A percentile compares a stretch with the other conserved stretches of the same genome.
Evolutionary conservation across 2,888 invertebrate genomes (phyloP).

Genomic region (Pristionchus japonicus): DNA sequence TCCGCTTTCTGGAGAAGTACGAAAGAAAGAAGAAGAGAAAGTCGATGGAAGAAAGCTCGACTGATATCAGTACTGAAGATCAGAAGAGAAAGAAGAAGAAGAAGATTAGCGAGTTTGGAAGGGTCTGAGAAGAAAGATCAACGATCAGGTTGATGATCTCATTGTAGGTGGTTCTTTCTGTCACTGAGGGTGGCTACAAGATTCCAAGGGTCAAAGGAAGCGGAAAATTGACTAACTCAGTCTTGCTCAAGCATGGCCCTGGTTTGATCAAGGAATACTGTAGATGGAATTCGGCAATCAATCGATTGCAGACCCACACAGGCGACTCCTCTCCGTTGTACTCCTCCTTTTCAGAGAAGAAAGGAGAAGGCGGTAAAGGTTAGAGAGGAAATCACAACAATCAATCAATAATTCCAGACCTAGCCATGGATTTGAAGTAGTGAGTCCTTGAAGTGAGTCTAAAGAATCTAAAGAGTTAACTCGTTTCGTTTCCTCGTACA

Average conservation of each 20-base stretch:
- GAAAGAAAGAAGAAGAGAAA: background rate
- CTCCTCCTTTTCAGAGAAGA: background rate
- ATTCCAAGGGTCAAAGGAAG: background rate
- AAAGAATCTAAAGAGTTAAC: too few species aligned
- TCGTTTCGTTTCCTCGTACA: too few species aligned
- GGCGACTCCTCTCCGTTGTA: background rate
- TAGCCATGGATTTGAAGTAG: background rate
- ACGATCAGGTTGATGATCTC: background rate
- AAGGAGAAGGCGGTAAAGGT: background rate
- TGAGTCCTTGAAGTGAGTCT: too few species aligned
- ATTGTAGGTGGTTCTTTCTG: background rate
- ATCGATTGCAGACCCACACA: constrained; percentile 2
- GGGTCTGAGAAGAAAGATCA: background rate
- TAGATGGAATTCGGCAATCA: background rate
- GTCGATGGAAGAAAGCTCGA: background rate
- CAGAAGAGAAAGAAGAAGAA: background rate
- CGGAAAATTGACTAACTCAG: too few species aligned
- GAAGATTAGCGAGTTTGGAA: background rate
- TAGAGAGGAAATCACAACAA: background rate
- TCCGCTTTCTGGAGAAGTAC: background rate
- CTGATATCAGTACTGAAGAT: background rate
- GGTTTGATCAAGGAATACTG: background rate
- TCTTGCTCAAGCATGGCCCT: background rate
- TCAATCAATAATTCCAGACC: background rate
- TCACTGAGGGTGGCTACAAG: constrained; percentile 27